phyloP scores from a whole-genome alignment of 2,113 vertebrate genomes.

The Crocuta crocuta region DNA sequence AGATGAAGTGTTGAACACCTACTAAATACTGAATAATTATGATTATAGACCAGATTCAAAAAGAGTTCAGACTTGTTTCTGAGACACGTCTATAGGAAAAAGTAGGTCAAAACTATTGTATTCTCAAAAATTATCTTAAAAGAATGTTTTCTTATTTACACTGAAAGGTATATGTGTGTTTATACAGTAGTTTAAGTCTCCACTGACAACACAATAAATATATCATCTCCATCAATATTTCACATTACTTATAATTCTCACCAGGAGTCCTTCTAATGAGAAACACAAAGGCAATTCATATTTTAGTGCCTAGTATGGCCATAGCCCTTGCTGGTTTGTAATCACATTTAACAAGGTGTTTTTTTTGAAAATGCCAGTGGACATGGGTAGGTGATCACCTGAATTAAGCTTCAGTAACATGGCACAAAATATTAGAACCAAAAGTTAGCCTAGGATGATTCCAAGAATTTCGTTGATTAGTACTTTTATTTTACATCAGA shows the following conservation, averaged over 20 bases:
- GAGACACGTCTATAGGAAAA: neutral
- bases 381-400: neutral
- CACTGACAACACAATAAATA: neutral
- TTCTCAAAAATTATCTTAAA: neutral
- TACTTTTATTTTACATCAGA: neutral
- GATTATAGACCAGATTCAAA: neutral
- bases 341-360: neutral
- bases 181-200: neutral
- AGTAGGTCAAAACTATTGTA: neutral
- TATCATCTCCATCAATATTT: neutral
- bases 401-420: neutral
- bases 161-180: neutral
- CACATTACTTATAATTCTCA: neutral
- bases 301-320: neutral
- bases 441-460: neutral
- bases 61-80: neutral
- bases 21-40: neutral
- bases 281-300: neutral
- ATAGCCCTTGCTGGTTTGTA: neutral
- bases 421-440: neutral
- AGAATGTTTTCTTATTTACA: neutral
- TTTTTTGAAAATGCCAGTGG: slow-evolving; percentile 10
- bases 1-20: neutral
- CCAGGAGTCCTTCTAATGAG: neutral
- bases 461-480: neutral